Conservation (phyloP, 2,797 vertebrate species). For the Centroberyx gerrardi region DNA sequence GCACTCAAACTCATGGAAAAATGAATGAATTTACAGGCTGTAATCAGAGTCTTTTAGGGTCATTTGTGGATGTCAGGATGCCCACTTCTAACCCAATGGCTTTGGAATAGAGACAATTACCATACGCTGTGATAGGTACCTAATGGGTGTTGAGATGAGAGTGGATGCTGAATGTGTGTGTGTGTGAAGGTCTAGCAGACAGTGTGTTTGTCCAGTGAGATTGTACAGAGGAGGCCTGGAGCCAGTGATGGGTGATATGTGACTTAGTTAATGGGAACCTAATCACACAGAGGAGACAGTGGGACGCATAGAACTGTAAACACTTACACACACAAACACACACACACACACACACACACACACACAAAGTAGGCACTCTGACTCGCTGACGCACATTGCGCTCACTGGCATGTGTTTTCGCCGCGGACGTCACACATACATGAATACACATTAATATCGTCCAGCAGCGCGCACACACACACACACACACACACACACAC, state of each 20-base stretch:
- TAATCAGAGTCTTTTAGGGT: slow-evolving; percentile 42
- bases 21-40: slow-evolving; percentile 25
- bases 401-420: not conserved
- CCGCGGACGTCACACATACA: slow-evolving; percentile 11
- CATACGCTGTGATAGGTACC: slow-evolving; percentile 64
- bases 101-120: slow-evolving; percentile 62
- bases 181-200: slow-evolving; percentile 44
- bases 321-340: slow-evolving; percentile 43
- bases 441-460: slow-evolving; percentile 34
- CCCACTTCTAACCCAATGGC: slow-evolving; percentile 59
- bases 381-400: slow-evolving; percentile 7
- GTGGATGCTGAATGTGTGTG: slow-evolving; percentile 37
- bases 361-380: slow-evolving; percentile 4
- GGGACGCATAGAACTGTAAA: slow-evolving; percentile 71
- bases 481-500: slow-evolving; percentile 26
- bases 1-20: not conserved
- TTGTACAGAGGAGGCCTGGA: slow-evolving; percentile 73
- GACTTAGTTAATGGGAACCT: slow-evolving; percentile 80
- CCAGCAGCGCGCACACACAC: not conserved
- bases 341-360: slow-evolving; percentile 27
- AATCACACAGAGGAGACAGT: slow-evolving; percentile 77
- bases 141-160: slow-evolving; percentile 65
- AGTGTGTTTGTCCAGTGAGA: slow-evolving; percentile 80
- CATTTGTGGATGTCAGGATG: slow-evolving; percentile 50
- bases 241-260: slow-evolving; percentile 76